Evolutionary conservation across 2,888 invertebrate genomes (phyloP), one percentile per base, ranked within the genome.

Genomic region (Mycalesis mineus): DNA sequence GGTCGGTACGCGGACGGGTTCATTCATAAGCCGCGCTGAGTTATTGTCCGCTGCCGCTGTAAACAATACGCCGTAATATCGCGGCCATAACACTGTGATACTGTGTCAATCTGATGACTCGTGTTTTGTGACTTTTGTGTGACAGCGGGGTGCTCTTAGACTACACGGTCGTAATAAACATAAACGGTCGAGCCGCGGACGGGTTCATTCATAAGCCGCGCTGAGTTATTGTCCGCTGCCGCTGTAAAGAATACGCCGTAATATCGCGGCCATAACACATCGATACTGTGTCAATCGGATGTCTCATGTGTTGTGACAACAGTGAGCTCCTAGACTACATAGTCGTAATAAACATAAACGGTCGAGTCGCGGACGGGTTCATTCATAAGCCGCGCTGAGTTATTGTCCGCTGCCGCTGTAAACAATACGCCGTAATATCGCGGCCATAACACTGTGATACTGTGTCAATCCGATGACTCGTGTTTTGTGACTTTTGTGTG

Each of bases 21-120:
- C 84, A 84, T 84, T 84, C 82, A 83, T 78, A 78, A 81, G 73
- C 68, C 68, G 63, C 73, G 73, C 74, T 74, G 78, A 82, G 73
- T 82, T 78, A 83, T 78, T 75, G 72, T 56, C 52, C 75, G 58
- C 62, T 57, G 59, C 55, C 44, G 41, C 61, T 61, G 57, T 55
- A 63, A 61, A 64, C 64, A 61, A 61, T 70, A 66, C 64, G 55
- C 57, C 60, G 61, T 60, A 56, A 60, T 49, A 51, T 51, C 55
- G 29, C 29, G 29, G 29, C 29, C 5, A n/a, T n/a, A n/a, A n/a
- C n/a, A n/a, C n/a, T n/a, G n/a, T n/a, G n/a, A n/a, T n/a, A n/a
- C n/a, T n/a, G n/a, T n/a, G n/a, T n/a, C n/a, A n/a, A n/a, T n/a
- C n/a, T n/a, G n/a, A n/a, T n/a, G n/a, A n/a, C n/a, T n/a, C n/a